Base-by-base conservation (phyloP, 1,140 invertebrate species). In the Hyposmocoma kahamanoa region DNA sequence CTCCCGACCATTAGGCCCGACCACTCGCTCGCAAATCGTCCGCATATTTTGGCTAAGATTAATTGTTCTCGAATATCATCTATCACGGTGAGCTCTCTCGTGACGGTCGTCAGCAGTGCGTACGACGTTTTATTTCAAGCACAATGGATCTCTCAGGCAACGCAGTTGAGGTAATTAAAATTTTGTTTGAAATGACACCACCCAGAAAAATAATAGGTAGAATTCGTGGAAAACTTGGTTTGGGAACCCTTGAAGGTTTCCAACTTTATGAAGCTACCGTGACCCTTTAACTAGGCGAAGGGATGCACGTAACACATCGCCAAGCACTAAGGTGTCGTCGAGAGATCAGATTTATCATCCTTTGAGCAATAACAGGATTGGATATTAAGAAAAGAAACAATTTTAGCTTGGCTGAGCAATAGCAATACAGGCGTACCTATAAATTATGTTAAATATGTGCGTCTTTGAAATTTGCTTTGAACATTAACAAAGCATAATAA, bases 41-140 rank as follows among this genome's bases (percentile, higher is more conserved):
- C 81, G 81, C 81, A 84, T 82, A 84, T 84, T 82, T 84, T 77
- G 78, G 61, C 71, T 61, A 84, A 84, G 81, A 84, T 84, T 84
- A 84, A 84, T 84, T 84, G 80, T 84, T 78, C 78, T 72, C 66
- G 78, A 84, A 84, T 84, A 82, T 84, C 80, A 84, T 84, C 78
- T 84, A 84, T 84, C 81, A 84, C 78, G 67, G 72, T 70, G 78
- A 76, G 72, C 74, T 79, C 76, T 79, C 72, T 70, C 66, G 67
- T 82, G 78, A 84, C 75, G 75, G 67, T 75, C 72, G 56, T 53
- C 64, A 68, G 76, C 77, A 75, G 64, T 78, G 78, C 70, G 80
- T 73, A 67, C 72, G 73, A 77, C 74, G 71, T 82, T 82, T 82
- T 82, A 79, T 84, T 78, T 65, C 59, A 72, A 67, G 62, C 62